Conservation (phyloP, 2,797 vertebrate genomes). For the Chrosomus eos region DNA sequence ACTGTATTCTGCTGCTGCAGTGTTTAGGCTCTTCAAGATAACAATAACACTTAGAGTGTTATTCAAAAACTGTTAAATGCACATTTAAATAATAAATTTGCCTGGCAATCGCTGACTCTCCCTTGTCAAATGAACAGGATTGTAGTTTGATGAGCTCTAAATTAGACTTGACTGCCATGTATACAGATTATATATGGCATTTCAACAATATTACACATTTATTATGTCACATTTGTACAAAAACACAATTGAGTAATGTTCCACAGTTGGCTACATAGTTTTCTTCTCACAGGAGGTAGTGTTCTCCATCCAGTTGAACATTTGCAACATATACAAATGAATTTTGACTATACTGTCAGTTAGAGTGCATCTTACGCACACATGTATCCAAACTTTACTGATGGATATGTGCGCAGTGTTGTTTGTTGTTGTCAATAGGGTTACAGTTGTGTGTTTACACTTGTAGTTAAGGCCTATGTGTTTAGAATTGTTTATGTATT, state of each 20-base stretch:
- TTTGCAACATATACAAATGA: background rate
- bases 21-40: background rate
- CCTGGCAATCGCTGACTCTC: background rate
- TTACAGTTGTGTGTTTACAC: background rate
- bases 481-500: background rate
- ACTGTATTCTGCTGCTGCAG: background rate
- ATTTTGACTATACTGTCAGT: no score
- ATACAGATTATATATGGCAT: background rate
- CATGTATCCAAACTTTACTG: background rate
- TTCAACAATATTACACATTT: background rate
- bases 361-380: background rate
- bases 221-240: background rate
- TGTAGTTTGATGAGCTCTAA: constrained; percentile 7
- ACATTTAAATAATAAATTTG: background rate
- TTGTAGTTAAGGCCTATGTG: background rate
- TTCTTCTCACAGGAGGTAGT: background rate
- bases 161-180: constrained; percentile 6
- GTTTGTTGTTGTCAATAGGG: constrained; percentile 3
- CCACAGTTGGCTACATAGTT: background rate
- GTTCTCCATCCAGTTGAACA: background rate
- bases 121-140: constrained; percentile 16
- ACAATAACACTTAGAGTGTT: background rate
- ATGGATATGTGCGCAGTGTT: background rate
- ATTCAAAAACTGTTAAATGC: background rate
- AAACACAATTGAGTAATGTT: background rate